These are phyloP conservation scores for Drosophila subpulchrella DNA, from an alignment of 1,140 invertebrate species.

Conservation along the genomic window DNA sequence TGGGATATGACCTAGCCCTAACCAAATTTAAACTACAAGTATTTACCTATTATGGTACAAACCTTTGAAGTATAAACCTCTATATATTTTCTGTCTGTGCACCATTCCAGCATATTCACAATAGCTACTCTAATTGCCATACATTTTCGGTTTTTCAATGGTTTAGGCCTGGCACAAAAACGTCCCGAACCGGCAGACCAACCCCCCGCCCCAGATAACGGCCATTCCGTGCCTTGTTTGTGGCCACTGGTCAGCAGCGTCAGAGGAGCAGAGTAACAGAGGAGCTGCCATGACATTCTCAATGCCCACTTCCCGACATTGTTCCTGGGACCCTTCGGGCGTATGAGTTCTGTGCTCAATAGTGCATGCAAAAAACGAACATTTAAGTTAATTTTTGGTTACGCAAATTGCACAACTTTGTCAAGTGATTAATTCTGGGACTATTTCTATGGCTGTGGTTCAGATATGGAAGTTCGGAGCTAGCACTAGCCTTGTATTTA, in stretches of 20 bases:
- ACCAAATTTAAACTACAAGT: neutral
- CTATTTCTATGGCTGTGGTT: conserved; percentile 51
- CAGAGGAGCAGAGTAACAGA: conserved; percentile 1
- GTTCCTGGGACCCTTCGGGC: conserved; percentile 2
- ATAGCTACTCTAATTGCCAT: conserved; percentile 79
- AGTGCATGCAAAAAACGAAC: conserved; percentile 64
- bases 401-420: conserved; percentile 76
- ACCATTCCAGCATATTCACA: conserved; percentile 48
- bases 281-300: conserved; percentile 13
- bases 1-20: neutral
- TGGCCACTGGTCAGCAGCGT: conserved; percentile 19
- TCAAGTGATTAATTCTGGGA: conserved; percentile 74
- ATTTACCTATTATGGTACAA: neutral
- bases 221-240: conserved; percentile 34
- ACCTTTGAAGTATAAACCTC: neutral
- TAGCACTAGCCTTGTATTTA: conserved; percentile 17
- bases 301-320: conserved; percentile 37
- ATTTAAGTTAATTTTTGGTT: conserved; percentile 77
- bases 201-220: neutral
- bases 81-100: conserved; percentile 12
- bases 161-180: conserved; percentile 56
- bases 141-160: conserved; percentile 81
- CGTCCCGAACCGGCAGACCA: conserved; percentile 13
- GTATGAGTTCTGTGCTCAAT: conserved; percentile 36
- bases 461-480: neutral